Percentiles rank a stretch among this genome's conserved stretches.
phyloP scores from a whole-genome alignment of 1,140 invertebrate species.

The Centruroides sculpturatus region DNA sequence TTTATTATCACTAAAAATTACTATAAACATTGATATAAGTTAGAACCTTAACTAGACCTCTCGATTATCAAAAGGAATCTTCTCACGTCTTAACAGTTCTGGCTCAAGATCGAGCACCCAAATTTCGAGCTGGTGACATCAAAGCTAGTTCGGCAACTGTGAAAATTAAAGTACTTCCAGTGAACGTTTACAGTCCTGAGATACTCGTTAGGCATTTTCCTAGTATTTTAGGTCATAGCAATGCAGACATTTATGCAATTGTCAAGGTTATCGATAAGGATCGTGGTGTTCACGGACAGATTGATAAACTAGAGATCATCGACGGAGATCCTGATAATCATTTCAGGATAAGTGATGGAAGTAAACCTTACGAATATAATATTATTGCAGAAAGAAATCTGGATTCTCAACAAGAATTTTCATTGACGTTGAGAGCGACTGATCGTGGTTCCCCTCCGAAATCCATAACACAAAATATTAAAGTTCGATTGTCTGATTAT shows the following conservation, averaged over 20 bases:
- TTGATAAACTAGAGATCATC: conserved; percentile 67
- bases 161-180: conserved; percentile 59
- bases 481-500: conserved; percentile 50
- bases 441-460: conserved; percentile 63
- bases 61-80: conserved; percentile 38
- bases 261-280: conserved; percentile 70
- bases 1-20: too few relatives aligned
- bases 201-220: conserved; percentile 53
- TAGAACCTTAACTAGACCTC: conserved; percentile 55
- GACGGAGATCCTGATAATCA: conserved; percentile 74
- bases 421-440: conserved; percentile 65
- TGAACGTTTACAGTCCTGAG: conserved; percentile 72
- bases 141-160: conserved; percentile 54
- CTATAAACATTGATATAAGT: too few relatives aligned
- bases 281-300: conserved; percentile 51
- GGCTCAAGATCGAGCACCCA: conserved; percentile 64
- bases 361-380: conserved; percentile 29
- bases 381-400: conserved; percentile 28
- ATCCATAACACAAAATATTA: conserved; percentile 24
- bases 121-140: conserved; percentile 36
- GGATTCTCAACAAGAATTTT: conserved; percentile 53
- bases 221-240: conserved; percentile 61
- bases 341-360: conserved; percentile 46
- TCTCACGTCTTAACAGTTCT: conserved; percentile 37
- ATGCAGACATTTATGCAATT: conserved; percentile 77